Evolutionary conservation across 2,797 vertebrate genomes (phyloP).

Genomic region (Syncerus caffer): DNA sequence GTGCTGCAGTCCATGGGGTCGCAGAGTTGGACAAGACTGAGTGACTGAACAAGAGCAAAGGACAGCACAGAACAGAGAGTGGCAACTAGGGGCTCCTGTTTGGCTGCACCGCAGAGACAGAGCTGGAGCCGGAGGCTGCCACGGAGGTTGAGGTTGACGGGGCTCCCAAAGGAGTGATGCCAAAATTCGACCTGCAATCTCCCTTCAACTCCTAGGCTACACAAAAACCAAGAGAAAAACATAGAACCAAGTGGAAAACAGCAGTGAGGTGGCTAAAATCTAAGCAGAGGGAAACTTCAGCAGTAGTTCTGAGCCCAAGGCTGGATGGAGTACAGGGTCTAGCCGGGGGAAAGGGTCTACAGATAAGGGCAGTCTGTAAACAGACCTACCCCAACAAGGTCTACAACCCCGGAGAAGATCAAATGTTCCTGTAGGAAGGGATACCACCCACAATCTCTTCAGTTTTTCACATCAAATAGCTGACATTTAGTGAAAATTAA

Average conservation of each 20-base stretch:
- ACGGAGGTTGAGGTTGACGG: neutral
- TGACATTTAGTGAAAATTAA: neutral
- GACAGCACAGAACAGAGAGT: neutral
- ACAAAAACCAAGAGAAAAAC: neutral
- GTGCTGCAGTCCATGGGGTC: neutral
- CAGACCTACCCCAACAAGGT: neutral
- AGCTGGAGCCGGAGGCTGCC: neutral
- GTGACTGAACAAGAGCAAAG: neutral
- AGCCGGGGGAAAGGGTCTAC: neutral
- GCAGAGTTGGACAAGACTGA: neutral
- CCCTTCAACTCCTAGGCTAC: neutral
- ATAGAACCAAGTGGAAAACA: neutral
- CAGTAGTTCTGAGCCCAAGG: neutral
- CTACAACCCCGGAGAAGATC: neutral
- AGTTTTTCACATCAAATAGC: constrained; percentile 24
- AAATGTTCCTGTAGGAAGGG: neutral
- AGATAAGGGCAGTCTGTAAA: neutral
- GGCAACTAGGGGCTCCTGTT: neutral
- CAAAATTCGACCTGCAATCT: neutral
- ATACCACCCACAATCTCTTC: neutral
- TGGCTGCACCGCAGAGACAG: neutral
- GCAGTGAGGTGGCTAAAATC: neutral
- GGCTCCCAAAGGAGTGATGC: neutral
- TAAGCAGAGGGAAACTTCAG: neutral
- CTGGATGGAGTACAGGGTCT: neutral